phyloP scores from a whole-genome alignment of 2,113 vertebrate species.

The Pelecanus crispus region DNA sequence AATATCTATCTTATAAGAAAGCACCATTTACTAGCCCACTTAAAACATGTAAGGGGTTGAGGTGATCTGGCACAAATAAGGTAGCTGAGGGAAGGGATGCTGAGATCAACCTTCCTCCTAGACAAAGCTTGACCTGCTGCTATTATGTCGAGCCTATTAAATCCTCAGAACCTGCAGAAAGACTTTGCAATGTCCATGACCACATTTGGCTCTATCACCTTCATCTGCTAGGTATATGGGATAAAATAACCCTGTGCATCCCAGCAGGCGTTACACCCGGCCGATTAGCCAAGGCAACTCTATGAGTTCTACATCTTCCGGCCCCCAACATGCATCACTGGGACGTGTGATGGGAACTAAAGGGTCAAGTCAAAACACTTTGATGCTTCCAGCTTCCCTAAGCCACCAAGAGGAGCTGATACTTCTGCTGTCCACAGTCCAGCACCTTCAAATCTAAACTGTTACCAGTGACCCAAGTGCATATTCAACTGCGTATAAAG shows the following conservation, averaged over 20 bases:
- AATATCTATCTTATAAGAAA: not conserved
- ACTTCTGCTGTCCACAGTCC: not conserved
- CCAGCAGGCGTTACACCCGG: not conserved
- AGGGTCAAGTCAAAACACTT: not conserved
- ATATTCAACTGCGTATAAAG: not conserved
- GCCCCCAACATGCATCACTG: rapidly evolving
- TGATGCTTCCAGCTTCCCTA: not conserved
- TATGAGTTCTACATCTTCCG: not conserved
- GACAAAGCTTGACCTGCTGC: not conserved
- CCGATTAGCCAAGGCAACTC: not conserved
- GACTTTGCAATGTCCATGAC: not conserved
- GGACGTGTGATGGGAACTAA: not conserved
- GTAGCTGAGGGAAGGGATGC: not conserved
- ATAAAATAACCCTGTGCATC: not conserved
- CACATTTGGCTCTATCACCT: not conserved
- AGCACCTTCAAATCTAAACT: not conserved
- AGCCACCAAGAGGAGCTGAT: not conserved
- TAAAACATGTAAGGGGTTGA: not conserved
- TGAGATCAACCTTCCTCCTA: not conserved
- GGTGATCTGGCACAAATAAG: not conserved
- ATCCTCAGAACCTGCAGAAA: not conserved
- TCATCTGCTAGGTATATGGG: not conserved
- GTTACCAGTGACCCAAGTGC: not conserved
- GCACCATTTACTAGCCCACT: not conserved
- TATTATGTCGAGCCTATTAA: not conserved